Percentiles rank a stretch among this genome's conserved stretches.
These are phyloP conservation scores for Bradypodion pumilum DNA, from an alignment of 2,797 vertebrate genomes.

Conservation along the genomic window DNA sequence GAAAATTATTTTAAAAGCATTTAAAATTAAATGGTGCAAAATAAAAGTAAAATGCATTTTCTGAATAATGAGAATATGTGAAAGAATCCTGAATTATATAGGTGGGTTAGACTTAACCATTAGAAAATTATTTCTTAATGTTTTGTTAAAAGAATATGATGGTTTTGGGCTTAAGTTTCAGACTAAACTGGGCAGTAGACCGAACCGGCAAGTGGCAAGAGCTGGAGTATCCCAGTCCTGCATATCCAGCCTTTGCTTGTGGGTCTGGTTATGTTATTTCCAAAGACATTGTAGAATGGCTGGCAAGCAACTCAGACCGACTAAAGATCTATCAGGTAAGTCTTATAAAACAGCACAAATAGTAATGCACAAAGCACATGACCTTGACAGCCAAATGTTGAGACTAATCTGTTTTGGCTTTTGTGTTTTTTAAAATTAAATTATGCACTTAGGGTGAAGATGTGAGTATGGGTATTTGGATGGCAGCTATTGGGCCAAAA, in stretches of 20 bases:
- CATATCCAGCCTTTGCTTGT: conserved; percentile 95
- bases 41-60: too few relatives aligned
- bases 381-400: neutral
- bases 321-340: conserved; percentile 95
- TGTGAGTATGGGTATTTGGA: conserved; percentile 99
- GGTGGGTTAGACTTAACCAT: too few relatives aligned
- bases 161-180: conserved; percentile 84
- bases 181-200: conserved; percentile 97
- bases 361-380: neutral
- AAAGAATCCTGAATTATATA: neutral
- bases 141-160: neutral
- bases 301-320: conserved; percentile 87
- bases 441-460: conserved; percentile 87
- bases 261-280: conserved; percentile 95
- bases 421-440: conserved; percentile 27
- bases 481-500: conserved; percentile 94
- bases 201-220: conserved; percentile 98
- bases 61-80: neutral
- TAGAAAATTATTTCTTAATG: neutral
- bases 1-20: too few relatives aligned
- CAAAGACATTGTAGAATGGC: conserved; percentile 91
- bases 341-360: neutral
- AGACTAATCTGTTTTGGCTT: neutral
- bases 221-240: conserved; percentile 92
- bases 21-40: too few relatives aligned